These are phyloP conservation scores for Noctua janthe DNA, from an alignment of 2,888 invertebrate species.

Conservation along the genomic window DNA sequence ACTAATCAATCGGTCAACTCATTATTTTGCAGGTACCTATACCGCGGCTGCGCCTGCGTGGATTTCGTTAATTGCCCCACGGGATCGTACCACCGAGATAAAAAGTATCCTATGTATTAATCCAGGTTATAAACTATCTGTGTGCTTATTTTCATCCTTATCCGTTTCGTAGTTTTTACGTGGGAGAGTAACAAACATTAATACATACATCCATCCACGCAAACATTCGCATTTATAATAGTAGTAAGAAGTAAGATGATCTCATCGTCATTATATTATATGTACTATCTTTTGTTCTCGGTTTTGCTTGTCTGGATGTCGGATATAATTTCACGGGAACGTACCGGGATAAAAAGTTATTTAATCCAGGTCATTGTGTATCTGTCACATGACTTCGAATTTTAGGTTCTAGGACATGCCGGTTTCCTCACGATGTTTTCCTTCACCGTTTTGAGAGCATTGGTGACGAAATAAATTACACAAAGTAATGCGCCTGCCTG, in stretches of 20 bases:
- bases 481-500: no score
- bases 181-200: background rate
- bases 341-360: background rate
- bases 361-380: background rate
- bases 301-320: background rate
- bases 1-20: conserved; percentile 5
- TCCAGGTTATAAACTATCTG: background rate
- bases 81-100: background rate
- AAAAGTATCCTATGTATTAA: background rate
- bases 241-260: background rate
- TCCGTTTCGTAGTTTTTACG: background rate
- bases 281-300: background rate
- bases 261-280: background rate
- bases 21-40: conserved; percentile 11
- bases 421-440: no score
- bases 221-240: background rate
- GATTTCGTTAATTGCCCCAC: background rate
- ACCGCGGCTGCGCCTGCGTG: background rate
- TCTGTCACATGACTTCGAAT: no score
- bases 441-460: no score
- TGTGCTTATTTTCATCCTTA: background rate
- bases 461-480: no score
- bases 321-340: background rate
- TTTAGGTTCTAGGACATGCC: no score
- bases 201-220: background rate